Base-by-base conservation (phyloP, 2,113 vertebrate species). In the Menidia beryllina region DNA sequence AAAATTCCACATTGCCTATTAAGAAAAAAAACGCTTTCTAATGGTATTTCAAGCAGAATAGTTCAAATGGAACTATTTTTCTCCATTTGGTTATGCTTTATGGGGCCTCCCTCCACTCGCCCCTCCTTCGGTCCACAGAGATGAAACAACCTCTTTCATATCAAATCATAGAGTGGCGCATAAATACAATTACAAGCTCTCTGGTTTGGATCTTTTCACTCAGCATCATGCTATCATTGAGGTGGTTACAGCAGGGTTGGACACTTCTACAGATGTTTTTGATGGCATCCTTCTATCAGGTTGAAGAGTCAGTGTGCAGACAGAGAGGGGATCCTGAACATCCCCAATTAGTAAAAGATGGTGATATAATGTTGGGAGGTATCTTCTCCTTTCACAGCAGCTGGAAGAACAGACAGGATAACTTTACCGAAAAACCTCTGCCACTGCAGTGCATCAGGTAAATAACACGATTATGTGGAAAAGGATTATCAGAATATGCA, bases 341-440 rank as follows among this genome's bases (percentile, higher is more conserved):
- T 0, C 83, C 89, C 0, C 82, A 88, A 45, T 52, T 93, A 10
- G 83, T 23, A 9, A 88, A 86, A 27, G 72, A 88, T 23, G 92
- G 91, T 3, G 86, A 91, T 60, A 86, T 93, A 54, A 83, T 87
- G 5, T 7, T 93, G 7, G 91, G 92, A 25, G 92, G 84, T 6
- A 88, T 91, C 9, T 90, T 92, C 25, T 88, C 90, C 61, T 90
- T 93, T 17, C 88, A 93, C 66, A 89, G 83, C 49, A 91, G 79
- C 56, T 91, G 84, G 86, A 83, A 74, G 51, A 50, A 85, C 23
- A 26, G 38, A 56, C 14, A 74, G 2, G 66, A 85, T 0, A 67
- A 53, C 49, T 93, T 84, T 64, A 73, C 8, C 19, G 26, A 84
- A 4, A 77, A 79, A 59, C 92, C 92, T 23, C 38, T n/a, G 34